Base-by-base conservation (phyloP, 2,888 invertebrate genomes). In the Chesias legatella region DNA sequence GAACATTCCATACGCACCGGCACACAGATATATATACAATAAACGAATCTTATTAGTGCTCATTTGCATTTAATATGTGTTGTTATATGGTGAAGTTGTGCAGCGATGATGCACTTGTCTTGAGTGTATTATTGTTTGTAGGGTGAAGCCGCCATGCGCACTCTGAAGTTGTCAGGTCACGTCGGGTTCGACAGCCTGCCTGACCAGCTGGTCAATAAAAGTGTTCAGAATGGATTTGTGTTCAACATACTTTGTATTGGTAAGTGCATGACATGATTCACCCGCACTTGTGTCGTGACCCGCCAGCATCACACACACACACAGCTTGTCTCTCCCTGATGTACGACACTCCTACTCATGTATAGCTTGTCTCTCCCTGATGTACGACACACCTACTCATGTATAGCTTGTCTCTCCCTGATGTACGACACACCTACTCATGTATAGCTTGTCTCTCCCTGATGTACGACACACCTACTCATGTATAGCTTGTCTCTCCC, bases 221-320 rank as follows among this genome's bases (percentile, higher is more conserved):
- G 98, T 60, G 97, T 99, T 1, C 95, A 96, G 73, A 97, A 97
- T 91, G 99, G 99, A 66, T 99, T 99, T 86, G 94, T 97, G 37
- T 99, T 99, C 88, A 99, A 99, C 84, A 97, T 99, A 53, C 92
- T 99, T 71, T 99, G 99, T 82, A 97, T 99, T 71, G 98, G 98
- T 98, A 84, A 90, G 92, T 82, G 58, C 13, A 17, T 17, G 13
- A n/a, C 62, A 44, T 54, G 31, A 45, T 51, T 57, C 48, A 55
- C 43, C 40, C 27, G 37, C 29, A 39, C 42, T 31, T 52, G n/a
- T n/a, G 38, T 25, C 30, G 45, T 51, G 5, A 36, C 42, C 42
- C 30, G 53, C 51, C 50, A 49, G 50, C 55, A 61, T 63, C 67
- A n/a, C n/a, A n/a, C n/a, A n/a, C 63, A 59, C 60, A 58, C 61